Percentiles rank a stretch among this genome's conserved stretches.
Conservation (phyloP, 92 coral and sea anemone species). For the Epizoanthus illoricatus region DNA sequence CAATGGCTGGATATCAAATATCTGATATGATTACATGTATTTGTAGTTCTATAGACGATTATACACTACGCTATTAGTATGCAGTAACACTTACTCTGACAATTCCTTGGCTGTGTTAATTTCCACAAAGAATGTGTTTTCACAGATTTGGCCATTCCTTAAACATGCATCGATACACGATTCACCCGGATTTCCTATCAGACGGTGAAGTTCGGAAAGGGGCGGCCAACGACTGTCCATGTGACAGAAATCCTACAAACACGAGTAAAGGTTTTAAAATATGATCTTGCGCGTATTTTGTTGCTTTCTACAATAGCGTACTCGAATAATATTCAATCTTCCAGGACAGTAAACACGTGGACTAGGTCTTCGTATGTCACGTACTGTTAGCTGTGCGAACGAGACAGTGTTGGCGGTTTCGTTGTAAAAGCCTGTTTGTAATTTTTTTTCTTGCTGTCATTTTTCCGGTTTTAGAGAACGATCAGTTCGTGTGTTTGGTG, state of each 20-base stretch:
- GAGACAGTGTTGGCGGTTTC: too few species aligned
- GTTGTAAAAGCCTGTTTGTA: too few species aligned
- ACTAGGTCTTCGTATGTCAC: too few species aligned
- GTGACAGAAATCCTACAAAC: conserved; percentile 28
- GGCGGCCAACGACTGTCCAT: conserved; percentile 28
- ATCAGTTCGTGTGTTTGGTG: too few species aligned
- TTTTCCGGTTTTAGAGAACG: too few species aligned
- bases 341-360: too few species aligned
- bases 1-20: too few species aligned
- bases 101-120: conserved; percentile 18
- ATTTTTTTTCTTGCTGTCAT: too few species aligned
- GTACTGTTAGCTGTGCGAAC: too few species aligned
- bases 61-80: not conserved
- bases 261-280: not conserved
- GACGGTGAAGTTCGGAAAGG: conserved; percentile 30
- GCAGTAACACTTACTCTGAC: conserved; percentile 1
- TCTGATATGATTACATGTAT: too few species aligned
- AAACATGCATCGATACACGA: conserved; percentile 28
- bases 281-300: not conserved
- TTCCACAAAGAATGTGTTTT: conserved; percentile 16
- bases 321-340: too few species aligned
- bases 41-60: not conserved
- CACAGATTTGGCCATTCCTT: conserved; percentile 31
- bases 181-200: conserved; percentile 11
- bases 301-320: not conserved